Conservation (phyloP, 2,888 invertebrate genomes). For the Chrysomela aeneicollis region DNA sequence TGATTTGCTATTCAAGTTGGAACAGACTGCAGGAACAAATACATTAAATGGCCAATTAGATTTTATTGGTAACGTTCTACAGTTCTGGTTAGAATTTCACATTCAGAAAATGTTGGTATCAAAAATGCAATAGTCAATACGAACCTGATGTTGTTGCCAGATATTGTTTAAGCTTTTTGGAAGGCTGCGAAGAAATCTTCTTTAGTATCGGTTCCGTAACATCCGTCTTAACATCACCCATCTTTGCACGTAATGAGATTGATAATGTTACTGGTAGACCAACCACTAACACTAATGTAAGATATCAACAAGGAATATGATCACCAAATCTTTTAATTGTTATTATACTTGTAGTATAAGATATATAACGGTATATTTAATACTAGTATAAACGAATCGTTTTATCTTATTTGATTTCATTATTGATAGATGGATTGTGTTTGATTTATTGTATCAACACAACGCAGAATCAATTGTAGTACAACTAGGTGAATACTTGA, state of each 20-base stretch:
- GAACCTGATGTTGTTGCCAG: conserved; percentile 38
- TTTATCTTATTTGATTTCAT: conserved; percentile 1
- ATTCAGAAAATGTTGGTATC: no score
- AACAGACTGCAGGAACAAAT: no score
- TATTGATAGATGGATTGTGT: not conserved
- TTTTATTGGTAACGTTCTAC: no score
- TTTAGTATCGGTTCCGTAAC: conserved; percentile 27
- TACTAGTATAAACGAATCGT: not conserved
- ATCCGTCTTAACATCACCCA: conserved; percentile 16
- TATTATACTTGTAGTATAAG: not conserved
- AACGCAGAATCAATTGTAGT: not conserved
- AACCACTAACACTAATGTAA: not conserved
- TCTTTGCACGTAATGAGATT: not conserved
- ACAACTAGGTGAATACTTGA: not conserved
- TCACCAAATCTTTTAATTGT: not conserved
- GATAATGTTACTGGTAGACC: not conserved
- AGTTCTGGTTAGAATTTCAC: no score
- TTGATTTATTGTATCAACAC: not conserved
- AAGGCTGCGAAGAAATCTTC: conserved; percentile 15
- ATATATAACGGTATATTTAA: not conserved
- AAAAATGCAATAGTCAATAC: conserved; percentile 2
- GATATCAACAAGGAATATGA: not conserved
- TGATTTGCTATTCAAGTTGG: no score
- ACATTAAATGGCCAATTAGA: no score
- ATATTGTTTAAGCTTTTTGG: conserved; percentile 30